These are phyloP conservation scores for Vidua chalybeata DNA, from an alignment of 2,113 vertebrate genomes.

Conservation along the genomic window DNA sequence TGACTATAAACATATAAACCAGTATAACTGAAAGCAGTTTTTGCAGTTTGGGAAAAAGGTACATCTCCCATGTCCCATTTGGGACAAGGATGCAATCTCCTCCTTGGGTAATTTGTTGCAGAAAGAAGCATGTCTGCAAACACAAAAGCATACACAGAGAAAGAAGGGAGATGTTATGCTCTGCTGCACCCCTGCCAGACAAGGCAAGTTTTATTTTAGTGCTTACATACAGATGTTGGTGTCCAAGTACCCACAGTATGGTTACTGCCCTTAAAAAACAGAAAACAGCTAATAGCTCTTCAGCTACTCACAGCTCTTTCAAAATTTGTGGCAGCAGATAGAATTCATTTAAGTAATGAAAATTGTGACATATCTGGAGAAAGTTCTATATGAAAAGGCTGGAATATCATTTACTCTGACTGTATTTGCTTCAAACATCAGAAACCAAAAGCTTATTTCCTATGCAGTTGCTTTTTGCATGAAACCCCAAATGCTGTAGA, in stretches of 20 bases:
- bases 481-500: conserved; percentile 60
- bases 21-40: rapidly evolving
- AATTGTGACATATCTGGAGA: conserved; percentile 25
- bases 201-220: background rate
- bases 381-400: background rate
- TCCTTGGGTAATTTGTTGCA: background rate
- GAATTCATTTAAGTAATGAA: background rate
- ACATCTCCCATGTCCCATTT: rapidly evolving
- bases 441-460: conserved; percentile 58
- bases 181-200: background rate
- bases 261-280: background rate
- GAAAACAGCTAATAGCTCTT: background rate
- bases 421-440: conserved; percentile 25
- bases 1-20: background rate
- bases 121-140: background rate
- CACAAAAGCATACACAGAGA: background rate
- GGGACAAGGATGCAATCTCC: background rate
- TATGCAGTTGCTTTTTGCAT: conserved; percentile 43
- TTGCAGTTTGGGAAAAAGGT: background rate
- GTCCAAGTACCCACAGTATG: background rate
- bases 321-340: background rate
- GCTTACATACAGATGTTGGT: background rate
- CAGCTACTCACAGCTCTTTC: background rate
- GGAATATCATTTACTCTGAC: conserved; percentile 5
- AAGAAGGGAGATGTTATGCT: rapidly evolving